Conservation (phyloP, 2,797 vertebrate species). For the Malurus leucopterus region DNA sequence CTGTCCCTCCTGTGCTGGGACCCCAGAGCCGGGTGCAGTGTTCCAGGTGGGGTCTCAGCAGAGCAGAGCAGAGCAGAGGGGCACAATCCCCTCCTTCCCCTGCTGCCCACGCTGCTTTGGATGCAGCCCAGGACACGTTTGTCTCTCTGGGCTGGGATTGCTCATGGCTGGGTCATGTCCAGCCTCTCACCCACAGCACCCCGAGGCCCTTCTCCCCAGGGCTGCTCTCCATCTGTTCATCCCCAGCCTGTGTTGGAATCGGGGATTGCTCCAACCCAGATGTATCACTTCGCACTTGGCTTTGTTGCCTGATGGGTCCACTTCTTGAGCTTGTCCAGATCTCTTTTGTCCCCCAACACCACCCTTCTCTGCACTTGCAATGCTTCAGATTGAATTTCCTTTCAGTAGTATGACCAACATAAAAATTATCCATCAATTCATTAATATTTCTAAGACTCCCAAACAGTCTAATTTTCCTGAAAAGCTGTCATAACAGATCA, state of each 20-base stretch:
- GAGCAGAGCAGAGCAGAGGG: background rate
- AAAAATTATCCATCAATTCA: background rate
- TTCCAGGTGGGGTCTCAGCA: background rate
- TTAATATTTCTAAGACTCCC: background rate
- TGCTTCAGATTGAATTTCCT: background rate
- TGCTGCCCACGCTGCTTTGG: background rate
- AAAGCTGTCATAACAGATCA: background rate
- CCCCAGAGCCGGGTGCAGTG: background rate
- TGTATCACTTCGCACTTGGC: background rate
- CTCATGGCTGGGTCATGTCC: accelerated
- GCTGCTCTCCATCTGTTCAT: background rate
- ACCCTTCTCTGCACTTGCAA: background rate
- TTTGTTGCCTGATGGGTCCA: background rate
- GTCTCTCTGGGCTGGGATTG: accelerated
- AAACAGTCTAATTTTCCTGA: background rate
- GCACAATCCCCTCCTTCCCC: background rate
- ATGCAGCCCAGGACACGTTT: accelerated
- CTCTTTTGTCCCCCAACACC: background rate
- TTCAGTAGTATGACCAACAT: background rate
- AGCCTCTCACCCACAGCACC: accelerated
- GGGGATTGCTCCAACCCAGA: background rate
- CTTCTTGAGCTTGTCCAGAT: background rate
- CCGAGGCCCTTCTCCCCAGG: accelerated
- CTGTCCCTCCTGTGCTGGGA: background rate
- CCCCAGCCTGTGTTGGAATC: background rate